Evolutionary conservation across 2,113 vertebrate genomes (phyloP).

Genomic region (Atrichornis clamosus): DNA sequence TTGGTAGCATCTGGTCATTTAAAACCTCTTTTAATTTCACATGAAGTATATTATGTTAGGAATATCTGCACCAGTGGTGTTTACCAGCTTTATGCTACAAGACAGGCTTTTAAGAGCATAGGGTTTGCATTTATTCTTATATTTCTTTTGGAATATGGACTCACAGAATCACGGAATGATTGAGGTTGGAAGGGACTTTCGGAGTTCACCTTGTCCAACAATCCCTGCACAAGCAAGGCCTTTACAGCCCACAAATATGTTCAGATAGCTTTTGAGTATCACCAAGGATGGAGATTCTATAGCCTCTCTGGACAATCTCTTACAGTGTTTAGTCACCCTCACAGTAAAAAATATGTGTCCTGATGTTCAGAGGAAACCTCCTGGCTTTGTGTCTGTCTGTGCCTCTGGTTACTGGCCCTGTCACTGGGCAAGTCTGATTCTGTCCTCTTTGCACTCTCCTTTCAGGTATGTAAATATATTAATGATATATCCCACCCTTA

Average conservation of each 20-base stretch:
- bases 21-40: not conserved
- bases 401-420: not conserved
- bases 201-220: not conserved
- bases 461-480: not conserved
- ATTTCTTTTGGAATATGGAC: not conserved
- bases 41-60: not conserved
- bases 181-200: not conserved
- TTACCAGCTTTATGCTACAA: not conserved
- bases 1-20: not conserved
- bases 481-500: not conserved
- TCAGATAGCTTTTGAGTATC: not conserved
- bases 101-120: not conserved
- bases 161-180: not conserved
- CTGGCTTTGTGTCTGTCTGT: not conserved
- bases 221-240: not conserved
- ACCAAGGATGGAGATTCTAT: not conserved
- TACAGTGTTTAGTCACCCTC: not conserved
- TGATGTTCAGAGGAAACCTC: not conserved
- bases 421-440: not conserved
- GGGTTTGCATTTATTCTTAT: not conserved
- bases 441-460: not conserved
- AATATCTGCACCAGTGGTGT: not conserved
- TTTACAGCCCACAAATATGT: not conserved
- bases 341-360: not conserved
- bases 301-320: not conserved